phyloP scores from a whole-genome alignment of 1,140 invertebrate genomes.

The Ceratoteleas bidentatus region DNA sequence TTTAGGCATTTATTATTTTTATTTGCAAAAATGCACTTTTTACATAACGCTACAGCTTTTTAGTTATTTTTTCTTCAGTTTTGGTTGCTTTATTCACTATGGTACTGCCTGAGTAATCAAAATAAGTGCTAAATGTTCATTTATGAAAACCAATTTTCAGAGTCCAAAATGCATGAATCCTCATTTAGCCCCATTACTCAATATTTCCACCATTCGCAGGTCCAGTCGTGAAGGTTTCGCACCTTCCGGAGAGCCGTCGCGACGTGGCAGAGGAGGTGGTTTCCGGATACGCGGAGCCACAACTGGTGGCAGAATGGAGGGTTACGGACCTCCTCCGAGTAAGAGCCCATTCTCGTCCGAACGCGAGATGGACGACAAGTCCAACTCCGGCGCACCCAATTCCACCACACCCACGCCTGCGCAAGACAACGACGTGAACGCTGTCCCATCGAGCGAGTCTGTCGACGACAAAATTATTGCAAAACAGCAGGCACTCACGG shows the following conservation, averaged over 20 bases:
- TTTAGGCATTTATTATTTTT: too few species aligned
- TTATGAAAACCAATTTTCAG: too few species aligned
- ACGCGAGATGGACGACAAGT: conserved; percentile 72
- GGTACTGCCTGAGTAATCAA: conserved; percentile 91
- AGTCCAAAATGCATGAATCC: too few species aligned
- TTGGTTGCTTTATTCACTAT: conserved; percentile 77
- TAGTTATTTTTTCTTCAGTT: not conserved
- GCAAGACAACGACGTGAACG: conserved; percentile 79
- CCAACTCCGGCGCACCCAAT: conserved; percentile 74
- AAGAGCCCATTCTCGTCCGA: conserved; percentile 86
- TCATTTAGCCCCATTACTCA: too few species aligned
- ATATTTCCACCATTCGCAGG: too few species aligned
- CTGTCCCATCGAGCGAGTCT: conserved; percentile 78
- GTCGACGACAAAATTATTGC: conserved; percentile 86
- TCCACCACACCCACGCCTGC: conserved; percentile 62
- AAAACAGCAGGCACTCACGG: too few species aligned
- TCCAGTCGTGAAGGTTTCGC: too few species aligned
- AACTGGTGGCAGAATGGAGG: conserved; percentile 84
- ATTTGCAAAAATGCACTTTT: too few species aligned
- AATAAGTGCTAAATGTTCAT: too few species aligned
- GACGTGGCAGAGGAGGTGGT: conserved; percentile 88
- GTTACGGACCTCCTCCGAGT: conserved; percentile 88
- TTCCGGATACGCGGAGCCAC: conserved; percentile 81
- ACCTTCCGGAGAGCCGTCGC: too few species aligned
- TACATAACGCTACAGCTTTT: too few species aligned